A percentile compares a stretch with the other conserved stretches of the same genome.
Conservation (phyloP, 64 coral and sea anemone genomes). For the Astreopora myriophthalma region DNA sequence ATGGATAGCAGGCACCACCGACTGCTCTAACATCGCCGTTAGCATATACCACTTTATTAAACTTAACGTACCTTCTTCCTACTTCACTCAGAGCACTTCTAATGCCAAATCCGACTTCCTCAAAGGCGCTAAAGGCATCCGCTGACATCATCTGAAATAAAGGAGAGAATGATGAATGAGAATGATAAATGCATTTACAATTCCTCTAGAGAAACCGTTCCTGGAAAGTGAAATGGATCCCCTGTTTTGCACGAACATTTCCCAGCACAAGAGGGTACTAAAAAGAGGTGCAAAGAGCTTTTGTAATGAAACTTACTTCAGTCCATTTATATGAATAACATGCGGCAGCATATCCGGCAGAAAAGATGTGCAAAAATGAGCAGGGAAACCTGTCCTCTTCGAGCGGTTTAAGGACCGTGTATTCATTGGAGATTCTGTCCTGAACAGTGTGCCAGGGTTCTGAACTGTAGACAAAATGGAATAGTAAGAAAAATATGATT, state of each 20-base stretch:
- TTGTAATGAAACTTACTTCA: conserved; percentile 43
- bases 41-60: neutral
- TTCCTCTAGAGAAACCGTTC: too few relatives aligned
- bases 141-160: conserved; percentile 78
- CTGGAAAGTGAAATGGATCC: too few relatives aligned
- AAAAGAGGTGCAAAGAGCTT: neutral
- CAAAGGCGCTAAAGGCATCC: conserved; percentile 85
- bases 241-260: too few relatives aligned
- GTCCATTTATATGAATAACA: conserved; percentile 97
- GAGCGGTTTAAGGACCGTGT: conserved; percentile 74
- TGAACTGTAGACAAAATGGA: conserved; percentile 21
- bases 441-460: conserved; percentile 70
- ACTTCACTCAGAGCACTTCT: conserved; percentile 44
- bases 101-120: conserved; percentile 77
- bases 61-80: conserved; percentile 66
- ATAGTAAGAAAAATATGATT: neutral
- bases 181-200: too few relatives aligned
- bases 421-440: conserved; percentile 65
- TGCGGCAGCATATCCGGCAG: conserved; percentile 75
- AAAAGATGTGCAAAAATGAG: conserved; percentile 88
- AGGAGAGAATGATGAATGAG: neutral
- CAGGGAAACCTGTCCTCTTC: conserved; percentile 70
- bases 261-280: too few relatives aligned
- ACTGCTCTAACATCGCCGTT: neutral
- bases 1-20: neutral